These are phyloP conservation scores for Apis dorsata DNA, from an alignment of 1,140 invertebrate species.

Conservation along the genomic window DNA sequence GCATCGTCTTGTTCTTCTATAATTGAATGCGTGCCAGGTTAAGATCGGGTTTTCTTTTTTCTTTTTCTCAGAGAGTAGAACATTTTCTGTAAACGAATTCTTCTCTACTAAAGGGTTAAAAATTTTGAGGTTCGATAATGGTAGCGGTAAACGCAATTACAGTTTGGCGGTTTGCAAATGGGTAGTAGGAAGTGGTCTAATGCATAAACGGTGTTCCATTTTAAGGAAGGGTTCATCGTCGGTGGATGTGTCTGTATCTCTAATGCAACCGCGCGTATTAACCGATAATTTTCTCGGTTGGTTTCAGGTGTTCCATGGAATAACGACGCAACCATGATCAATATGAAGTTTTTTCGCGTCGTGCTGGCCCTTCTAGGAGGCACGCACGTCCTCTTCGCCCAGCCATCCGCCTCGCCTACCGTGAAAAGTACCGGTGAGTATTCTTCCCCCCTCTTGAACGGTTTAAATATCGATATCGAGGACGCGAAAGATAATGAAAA, in stretches of 20 bases:
- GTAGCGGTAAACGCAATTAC: no score
- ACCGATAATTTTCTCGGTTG: background rate
- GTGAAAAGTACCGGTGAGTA: constrained; percentile 74
- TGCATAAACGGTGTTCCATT: constrained; percentile 11
- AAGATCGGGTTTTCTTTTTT: no score
- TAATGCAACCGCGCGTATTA: no score
- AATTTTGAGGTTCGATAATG: no score
- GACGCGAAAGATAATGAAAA: background rate
- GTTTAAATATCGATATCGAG: background rate
- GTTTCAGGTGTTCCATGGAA: constrained; percentile 75
- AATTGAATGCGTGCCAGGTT: no score
- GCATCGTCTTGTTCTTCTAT: no score
- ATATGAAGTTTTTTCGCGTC: constrained; percentile 72
- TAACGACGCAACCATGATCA: constrained; percentile 71
- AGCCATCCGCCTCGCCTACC: constrained; percentile 74
- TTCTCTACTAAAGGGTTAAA: no score
- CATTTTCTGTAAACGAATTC: no score
- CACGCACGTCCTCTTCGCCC: constrained; percentile 71
- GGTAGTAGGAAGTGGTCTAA: background rate
- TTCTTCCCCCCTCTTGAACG: background rate
- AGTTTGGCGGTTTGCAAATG: no score
- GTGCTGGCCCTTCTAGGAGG: constrained; percentile 74
- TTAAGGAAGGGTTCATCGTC: background rate
- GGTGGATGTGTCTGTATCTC: background rate
- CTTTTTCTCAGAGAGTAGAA: no score